These are phyloP conservation scores for Sylvia borin DNA, from an alignment of 2,797 vertebrate species.

Conservation along the genomic window DNA sequence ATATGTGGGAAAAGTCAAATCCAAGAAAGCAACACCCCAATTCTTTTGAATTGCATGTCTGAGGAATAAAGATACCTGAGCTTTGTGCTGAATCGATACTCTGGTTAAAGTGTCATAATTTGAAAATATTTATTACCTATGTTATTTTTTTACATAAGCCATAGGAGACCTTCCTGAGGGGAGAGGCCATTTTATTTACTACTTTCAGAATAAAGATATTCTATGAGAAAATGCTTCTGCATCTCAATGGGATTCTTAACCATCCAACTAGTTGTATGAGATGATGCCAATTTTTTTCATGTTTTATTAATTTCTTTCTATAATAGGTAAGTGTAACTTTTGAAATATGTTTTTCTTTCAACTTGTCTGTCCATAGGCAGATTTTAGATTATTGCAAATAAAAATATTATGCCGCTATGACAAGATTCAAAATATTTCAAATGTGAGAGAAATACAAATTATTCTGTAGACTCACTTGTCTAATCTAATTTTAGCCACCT, in stretches of 20 bases:
- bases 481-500: background rate
- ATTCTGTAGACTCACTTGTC: background rate
- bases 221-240: background rate
- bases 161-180: background rate
- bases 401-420: background rate
- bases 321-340: background rate
- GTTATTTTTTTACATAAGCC: background rate
- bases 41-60: background rate
- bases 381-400: background rate
- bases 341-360: background rate
- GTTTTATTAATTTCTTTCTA: background rate
- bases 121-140: background rate
- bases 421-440: background rate
- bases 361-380: background rate
- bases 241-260: background rate
- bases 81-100: background rate
- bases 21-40: fast-evolving
- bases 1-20: fast-evolving
- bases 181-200: background rate
- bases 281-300: background rate
- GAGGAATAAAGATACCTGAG: background rate
- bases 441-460: background rate
- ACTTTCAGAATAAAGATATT: background rate
- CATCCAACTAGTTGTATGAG: background rate
- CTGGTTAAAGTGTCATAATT: background rate